Base-by-base conservation (phyloP, 1,140 invertebrate genomes). In the Drosophila setifemur region DNA sequence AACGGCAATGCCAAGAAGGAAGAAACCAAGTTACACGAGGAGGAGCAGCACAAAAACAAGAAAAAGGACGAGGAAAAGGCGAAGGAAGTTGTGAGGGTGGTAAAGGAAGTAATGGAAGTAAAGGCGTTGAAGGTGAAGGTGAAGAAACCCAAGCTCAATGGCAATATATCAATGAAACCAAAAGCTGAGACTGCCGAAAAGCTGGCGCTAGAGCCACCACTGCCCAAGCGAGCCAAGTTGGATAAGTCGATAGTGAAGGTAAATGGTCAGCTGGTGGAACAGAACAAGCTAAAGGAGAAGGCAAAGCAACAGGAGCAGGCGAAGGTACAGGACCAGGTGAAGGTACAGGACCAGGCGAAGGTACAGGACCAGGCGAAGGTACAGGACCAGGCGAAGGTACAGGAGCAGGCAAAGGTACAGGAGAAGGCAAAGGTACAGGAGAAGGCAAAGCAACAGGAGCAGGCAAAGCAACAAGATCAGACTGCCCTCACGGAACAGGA, bases 1-100 rank as follows among this genome's bases (percentile, higher is more conserved):
- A 85, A 83, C 40, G 79, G 79, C 9, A 74, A 85, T 12, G 33
- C 14, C 1, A 45, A 54, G 11, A 28, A 43, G 25, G 16, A 31
- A 12, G 26, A 58, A 11, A 8, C 16, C 9, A 42, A 67, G 50
- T 6, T 31, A n/a, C n/a, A n/a, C n/a, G 45, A 9, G 9, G 33
- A 33, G 8, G 19, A 49, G 37, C 25, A 25, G 21, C 8, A 39
- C 5, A 9, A n/a, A 8, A 3, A 26, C 5, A 9, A 43, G 19
- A 33, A 53, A 16, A 21, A 11, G 14, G 31, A 29, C 6, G 37
- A 40, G 25, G 1, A 14, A 14, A 33, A 4, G 0, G 1, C 31
- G 2, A 31, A 21, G 9, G 35, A 53, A n/a, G n/a, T n/a, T n/a
- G n/a, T n/a, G n/a, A n/a, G n/a, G n/a, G n/a, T n/a, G n/a, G n/a